phyloP scores from a whole-genome alignment of 2,888 invertebrate species.

The Eutolmus rufibarbis region DNA sequence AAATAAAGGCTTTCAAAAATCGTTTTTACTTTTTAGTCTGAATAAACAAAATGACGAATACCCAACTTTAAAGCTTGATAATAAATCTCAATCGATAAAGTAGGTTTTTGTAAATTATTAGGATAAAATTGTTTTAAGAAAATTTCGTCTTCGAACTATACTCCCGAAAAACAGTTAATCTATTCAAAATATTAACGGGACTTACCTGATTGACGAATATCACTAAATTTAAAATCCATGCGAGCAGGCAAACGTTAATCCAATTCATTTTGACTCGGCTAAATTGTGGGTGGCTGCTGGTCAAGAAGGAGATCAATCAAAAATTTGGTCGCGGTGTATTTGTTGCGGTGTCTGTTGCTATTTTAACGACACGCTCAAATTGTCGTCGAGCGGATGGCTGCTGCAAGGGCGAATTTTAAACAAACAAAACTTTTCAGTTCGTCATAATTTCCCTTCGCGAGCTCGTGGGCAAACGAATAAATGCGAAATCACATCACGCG shows the following conservation, averaged over 20 bases:
- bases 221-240: slow-evolving; percentile 60
- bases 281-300: slow-evolving; percentile 4
- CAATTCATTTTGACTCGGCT: slow-evolving; percentile 59
- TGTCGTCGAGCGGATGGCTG: neutral
- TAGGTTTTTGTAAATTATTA: neutral
- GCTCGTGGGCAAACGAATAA: neutral
- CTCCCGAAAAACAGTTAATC: neutral
- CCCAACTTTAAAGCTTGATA: neutral
- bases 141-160: neutral
- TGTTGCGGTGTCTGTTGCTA: neutral
- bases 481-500: neutral
- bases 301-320: neutral
- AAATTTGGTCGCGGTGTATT: neutral
- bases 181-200: neutral
- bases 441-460: slow-evolving; percentile 1
- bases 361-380: neutral
- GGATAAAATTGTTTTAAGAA: too few relatives aligned
- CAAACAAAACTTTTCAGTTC: slow-evolving; percentile 8
- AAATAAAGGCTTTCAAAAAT: neutral
- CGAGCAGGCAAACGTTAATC: slow-evolving; percentile 62
- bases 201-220: slow-evolving; percentile 59
- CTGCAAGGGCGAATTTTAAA: neutral
- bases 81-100: neutral
- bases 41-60: neutral
- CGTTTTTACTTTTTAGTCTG: neutral